These are phyloP conservation scores for Pyralis farinalis DNA, from an alignment of 2,888 invertebrate genomes.

Conservation along the genomic window DNA sequence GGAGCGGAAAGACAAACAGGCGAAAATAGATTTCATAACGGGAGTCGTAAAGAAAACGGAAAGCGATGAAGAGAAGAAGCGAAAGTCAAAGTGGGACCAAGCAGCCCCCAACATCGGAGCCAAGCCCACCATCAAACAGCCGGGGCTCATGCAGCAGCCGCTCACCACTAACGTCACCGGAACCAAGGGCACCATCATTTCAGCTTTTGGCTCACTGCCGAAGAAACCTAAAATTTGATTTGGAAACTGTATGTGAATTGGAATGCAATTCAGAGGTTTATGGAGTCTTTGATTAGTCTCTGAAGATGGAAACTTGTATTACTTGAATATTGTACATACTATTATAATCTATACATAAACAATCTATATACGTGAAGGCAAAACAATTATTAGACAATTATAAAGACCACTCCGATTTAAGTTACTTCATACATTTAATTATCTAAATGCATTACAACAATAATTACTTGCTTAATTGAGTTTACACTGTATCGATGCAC, in stretches of 20 bases:
- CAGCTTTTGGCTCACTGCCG: conserved; percentile 94
- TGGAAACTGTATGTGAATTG: too few species aligned
- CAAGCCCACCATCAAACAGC: conserved; percentile 83
- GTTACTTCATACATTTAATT: too few species aligned
- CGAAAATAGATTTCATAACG: conserved; percentile 91
- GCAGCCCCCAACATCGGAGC: conserved; percentile 83
- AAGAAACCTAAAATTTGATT: conserved; percentile 85
- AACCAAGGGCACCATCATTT: conserved; percentile 95
- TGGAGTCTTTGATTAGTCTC: background rate
- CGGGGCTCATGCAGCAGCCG: conserved; percentile 86
- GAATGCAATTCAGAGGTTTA: background rate
- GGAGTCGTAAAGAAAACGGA: conserved; percentile 85
- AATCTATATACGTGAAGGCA: too few species aligned
- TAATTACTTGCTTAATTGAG: too few species aligned
- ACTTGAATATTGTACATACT: too few species aligned
- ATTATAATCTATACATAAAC: too few species aligned
- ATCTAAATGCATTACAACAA: too few species aligned
- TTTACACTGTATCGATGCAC: too few species aligned
- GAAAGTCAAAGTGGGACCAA: conserved; percentile 97
- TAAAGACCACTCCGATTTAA: too few species aligned
- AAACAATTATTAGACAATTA: too few species aligned
- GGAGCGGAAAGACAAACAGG: conserved; percentile 90
- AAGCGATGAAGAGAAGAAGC: conserved; percentile 89
- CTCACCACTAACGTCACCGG: conserved; percentile 91
- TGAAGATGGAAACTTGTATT: too few species aligned